Conservation (phyloP, 2,113 vertebrate species). For the Polyodon spathula region DNA sequence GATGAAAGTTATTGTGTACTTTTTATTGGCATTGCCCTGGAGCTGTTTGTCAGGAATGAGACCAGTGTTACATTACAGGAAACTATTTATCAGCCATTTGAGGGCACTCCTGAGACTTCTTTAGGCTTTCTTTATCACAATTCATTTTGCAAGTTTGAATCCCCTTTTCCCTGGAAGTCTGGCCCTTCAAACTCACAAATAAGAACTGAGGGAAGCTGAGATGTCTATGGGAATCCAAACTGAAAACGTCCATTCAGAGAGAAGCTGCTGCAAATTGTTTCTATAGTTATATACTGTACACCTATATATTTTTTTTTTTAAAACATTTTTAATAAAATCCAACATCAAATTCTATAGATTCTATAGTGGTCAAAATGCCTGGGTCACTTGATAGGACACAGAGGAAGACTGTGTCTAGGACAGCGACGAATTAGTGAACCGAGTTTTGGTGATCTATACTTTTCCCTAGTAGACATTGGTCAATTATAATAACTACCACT, state of each 20-base stretch:
- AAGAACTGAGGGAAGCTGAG: background rate
- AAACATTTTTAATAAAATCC: too few relatives aligned
- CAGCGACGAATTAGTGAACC: too few relatives aligned
- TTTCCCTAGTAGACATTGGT: too few relatives aligned
- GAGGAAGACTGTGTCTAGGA: too few relatives aligned
- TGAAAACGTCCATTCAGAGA: background rate
- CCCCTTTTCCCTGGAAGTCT: background rate
- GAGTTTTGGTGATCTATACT: too few relatives aligned
- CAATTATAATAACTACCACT: too few relatives aligned
- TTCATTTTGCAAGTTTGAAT: conserved; percentile 1
- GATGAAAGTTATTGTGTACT: conserved; percentile 12
- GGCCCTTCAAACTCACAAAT: background rate
- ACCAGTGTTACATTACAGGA: conserved; percentile 18
- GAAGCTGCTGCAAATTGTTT: too few relatives aligned
- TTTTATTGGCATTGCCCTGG: conserved; percentile 12
- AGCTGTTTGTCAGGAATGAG: background rate
- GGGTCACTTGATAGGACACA: too few relatives aligned
- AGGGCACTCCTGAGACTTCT: conserved; percentile 7
- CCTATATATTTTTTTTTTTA: too few relatives aligned
- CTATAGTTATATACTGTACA: too few relatives aligned
- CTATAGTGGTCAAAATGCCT: too few relatives aligned
- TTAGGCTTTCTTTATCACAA: background rate
- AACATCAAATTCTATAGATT: too few relatives aligned
- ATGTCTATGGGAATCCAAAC: background rate
- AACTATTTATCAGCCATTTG: conserved; percentile 14